These are phyloP conservation scores for Paramuricea clavata DNA, from an alignment of 92 coral and sea anemone genomes.

Conservation along the genomic window DNA sequence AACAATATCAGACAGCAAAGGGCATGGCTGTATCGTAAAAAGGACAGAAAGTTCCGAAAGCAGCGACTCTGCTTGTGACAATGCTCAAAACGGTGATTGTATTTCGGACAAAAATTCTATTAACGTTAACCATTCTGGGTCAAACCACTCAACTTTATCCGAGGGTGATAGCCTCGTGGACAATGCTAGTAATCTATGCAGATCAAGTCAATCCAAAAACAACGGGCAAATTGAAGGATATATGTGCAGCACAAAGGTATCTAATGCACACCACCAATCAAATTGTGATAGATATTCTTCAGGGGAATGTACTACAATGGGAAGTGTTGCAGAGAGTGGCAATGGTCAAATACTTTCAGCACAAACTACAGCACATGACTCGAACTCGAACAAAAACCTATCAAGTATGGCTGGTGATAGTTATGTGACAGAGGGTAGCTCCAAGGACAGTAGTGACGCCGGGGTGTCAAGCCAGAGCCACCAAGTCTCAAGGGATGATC, in stretches of 20 bases:
- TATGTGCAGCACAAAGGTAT: background rate
- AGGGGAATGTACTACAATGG: background rate
- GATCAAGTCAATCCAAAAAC: background rate
- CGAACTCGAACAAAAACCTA: background rate
- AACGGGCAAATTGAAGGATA: background rate
- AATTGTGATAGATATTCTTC: background rate
- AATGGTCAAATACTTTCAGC: background rate
- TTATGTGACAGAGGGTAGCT: background rate
- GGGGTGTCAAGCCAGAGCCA: background rate
- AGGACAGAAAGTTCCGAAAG: background rate
- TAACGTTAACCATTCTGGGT: background rate
- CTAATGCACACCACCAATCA: background rate
- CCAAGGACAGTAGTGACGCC: background rate
- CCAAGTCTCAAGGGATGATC: background rate
- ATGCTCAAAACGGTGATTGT: background rate
- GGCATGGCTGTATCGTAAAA: background rate
- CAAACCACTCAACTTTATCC: background rate
- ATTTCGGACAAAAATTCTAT: background rate
- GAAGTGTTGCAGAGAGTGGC: background rate
- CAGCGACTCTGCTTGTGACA: constrained; percentile 39
- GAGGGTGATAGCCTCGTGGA: background rate
- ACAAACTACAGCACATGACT: background rate
- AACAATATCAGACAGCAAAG: background rate
- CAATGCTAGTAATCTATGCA: background rate
- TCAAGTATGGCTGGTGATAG: background rate